Evolutionary conservation across 2,797 vertebrate genomes (phyloP), one percentile per base, ranked within the genome.

Genomic region (Dallia pectoralis): DNA sequence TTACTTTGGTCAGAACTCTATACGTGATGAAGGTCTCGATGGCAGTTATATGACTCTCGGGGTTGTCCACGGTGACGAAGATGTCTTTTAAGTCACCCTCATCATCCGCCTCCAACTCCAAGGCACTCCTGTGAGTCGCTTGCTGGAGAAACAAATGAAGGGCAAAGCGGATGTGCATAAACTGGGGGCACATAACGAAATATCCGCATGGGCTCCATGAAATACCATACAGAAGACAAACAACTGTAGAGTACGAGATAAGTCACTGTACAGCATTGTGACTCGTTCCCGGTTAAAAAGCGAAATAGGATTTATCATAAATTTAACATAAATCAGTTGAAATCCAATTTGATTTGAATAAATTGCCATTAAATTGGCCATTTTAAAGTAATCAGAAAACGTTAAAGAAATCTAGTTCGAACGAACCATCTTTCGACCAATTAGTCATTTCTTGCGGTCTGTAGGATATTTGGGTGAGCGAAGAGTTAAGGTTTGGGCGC

Each of bases 1-100:
- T 84, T 84, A 98, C 97, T 95, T 95, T 96, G 72, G 96, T 97
- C 72, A 91, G 67, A 30, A 99, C 93, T 81, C 96, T 93, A 81
- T 99, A 99, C 4, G 94, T 95, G 82, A 98, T 93, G 81, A 96
- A 99, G 3, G 97, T 99, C 90, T 99, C 97, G 12, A 99, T 95
- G 79, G 97, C 92, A 5, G 96, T 97, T 77, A 98, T 90, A 0
- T 97, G 94, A 85, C 96, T 97, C 91, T 98, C 96, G 1, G 97
- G 97, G 59, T 95, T 93, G 84, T 99, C 97, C 0, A 99, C 96
- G 0, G 91, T 95, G 87, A 98, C 87, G 83, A 98, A 96, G 85
- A 98, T 82, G 90, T 99, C 97, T 90, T 92, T 95, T 82, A 88
- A 67, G 75, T 93, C 86, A 69, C 82, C 94, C 7, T 87, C 90